Percentiles rank a stretch among this genome's conserved stretches.
Conservation (phyloP, 2,113 vertebrate species). For the Saguinus midas region DNA sequence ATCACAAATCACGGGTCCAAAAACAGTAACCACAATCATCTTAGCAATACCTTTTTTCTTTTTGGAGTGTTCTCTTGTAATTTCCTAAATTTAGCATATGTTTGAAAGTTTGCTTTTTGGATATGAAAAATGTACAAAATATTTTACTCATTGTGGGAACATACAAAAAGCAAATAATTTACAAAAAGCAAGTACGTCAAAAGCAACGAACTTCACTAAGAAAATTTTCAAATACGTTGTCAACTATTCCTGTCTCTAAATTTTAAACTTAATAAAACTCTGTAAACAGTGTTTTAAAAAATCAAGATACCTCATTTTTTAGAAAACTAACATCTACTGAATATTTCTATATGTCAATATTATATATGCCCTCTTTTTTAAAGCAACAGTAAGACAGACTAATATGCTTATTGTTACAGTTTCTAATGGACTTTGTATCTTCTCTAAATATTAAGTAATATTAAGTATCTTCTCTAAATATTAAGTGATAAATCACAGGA, state of each 20-base stretch:
- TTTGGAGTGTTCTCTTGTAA: background rate
- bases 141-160: slow-evolving; percentile 9
- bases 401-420: background rate
- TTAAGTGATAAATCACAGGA: background rate
- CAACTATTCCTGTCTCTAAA: background rate
- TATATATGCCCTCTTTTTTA: background rate
- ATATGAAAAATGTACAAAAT: slow-evolving; percentile 26
- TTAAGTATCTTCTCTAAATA: background rate
- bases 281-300: slow-evolving; percentile 2
- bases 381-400: background rate
- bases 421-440: background rate
- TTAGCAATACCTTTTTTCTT: slow-evolving; percentile 24
- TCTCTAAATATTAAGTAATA: slow-evolving; percentile 14
- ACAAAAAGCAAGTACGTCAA: slow-evolving; percentile 5
- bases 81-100: slow-evolving; percentile 7
- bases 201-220: background rate
- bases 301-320: background rate
- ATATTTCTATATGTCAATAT: background rate
- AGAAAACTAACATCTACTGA: slow-evolving; percentile 29
- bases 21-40: slow-evolving; percentile 33
- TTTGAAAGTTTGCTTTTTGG: slow-evolving; percentile 50
- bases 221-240: background rate
- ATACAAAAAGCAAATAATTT: slow-evolving; percentile 3
- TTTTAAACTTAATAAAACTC: slow-evolving; percentile 23
- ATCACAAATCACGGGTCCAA: slow-evolving; percentile 39